Base-by-base conservation (phyloP, 2,888 invertebrate species). In the Watsonalla binaria region DNA sequence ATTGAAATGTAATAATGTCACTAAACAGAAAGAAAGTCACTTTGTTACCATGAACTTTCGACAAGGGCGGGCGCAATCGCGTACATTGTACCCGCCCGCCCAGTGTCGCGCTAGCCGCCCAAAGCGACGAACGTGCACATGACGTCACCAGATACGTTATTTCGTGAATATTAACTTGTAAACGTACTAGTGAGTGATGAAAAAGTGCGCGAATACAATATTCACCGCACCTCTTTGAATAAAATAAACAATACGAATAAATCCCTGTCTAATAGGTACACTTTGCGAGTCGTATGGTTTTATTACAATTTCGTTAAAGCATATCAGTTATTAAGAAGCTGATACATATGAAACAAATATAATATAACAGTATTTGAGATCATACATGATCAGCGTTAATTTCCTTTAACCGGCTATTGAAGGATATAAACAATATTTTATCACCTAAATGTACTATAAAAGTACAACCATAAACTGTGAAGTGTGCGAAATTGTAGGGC, bases 41-140 rank as follows among this genome's bases (percentile, higher is more conserved):
- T 70, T 71, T 68, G 78, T 84, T 77, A 72, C 87, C 85, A 77
- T 89, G 90, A 89, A 89, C 88, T 89, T 84, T 78, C 74, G 72
- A 80, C 82, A 84, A 88, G 81, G 81, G 80, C 80, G 79, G 78
- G 70, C 72, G 71, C 63, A 68, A 62, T 63, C 57, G 60, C 60
- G 55, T 55, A 53, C 51, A 54, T 51, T 52, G 63, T 54, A 58
- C 63, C 80, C 84, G 83, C 80, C 85, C 87, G 85, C 86, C 87
- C 84, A 90, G 90, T 90, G 79, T 75, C 80, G 82, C 77, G 80
- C 74, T 63, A 72, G 74, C 84, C 84, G 85, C 84, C 84, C 82
- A 65, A 62, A 68, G 66, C 62, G 72, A 74, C 77, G 77, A 74
- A 72, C 83, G 85, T 74, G 76, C 71, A 64, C 65, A 59, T 65